Percentiles rank a stretch among this genome's conserved stretches.
Conservation (phyloP, 37 sponge, comb jelly and placozoan genomes). For the Beroe ovata region DNA sequence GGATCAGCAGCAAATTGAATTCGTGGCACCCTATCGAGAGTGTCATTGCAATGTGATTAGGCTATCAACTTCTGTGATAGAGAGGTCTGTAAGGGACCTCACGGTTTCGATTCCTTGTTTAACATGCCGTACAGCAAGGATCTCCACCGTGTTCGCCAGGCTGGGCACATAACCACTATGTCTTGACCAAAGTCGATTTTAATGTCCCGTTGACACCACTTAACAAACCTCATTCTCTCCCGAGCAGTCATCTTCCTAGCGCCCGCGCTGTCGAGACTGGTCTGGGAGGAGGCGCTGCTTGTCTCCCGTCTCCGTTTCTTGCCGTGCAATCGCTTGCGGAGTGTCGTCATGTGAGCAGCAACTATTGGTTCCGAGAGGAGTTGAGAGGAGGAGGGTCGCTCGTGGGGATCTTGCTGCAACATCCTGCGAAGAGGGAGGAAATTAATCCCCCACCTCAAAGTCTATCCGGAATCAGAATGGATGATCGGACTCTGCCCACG, state of each 20-base stretch:
- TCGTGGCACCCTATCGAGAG: too few species aligned
- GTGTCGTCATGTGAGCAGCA: conserved; percentile 70
- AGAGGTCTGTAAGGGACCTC: too few species aligned
- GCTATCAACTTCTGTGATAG: too few species aligned
- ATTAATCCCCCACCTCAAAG: too few species aligned
- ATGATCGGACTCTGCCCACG: neutral
- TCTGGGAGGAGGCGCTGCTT: conserved; percentile 43
- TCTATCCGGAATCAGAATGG: too few species aligned
- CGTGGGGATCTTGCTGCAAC: conserved; percentile 82
- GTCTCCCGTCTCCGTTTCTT: conserved; percentile 21
- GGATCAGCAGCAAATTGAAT: too few species aligned
- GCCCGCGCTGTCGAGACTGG: conserved; percentile 2
- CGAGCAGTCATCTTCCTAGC: conserved; percentile 50
- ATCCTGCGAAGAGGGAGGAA: conserved; percentile 70
- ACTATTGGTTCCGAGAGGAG: conserved; percentile 80
- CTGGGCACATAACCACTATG: too few species aligned
- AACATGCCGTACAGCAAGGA: too few species aligned
- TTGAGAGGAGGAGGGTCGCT: conserved; percentile 81
- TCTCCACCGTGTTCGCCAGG: too few species aligned
- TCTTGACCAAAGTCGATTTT: too few species aligned
- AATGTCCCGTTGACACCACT: neutral
- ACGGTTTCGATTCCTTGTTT: too few species aligned
- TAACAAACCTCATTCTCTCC: conserved; percentile 31
- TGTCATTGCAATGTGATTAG: too few species aligned
- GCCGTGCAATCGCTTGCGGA: conserved; percentile 46